These are phyloP conservation scores for Microctonus hyperodae DNA, from an alignment of 2,888 invertebrate species.

Conservation along the genomic window DNA sequence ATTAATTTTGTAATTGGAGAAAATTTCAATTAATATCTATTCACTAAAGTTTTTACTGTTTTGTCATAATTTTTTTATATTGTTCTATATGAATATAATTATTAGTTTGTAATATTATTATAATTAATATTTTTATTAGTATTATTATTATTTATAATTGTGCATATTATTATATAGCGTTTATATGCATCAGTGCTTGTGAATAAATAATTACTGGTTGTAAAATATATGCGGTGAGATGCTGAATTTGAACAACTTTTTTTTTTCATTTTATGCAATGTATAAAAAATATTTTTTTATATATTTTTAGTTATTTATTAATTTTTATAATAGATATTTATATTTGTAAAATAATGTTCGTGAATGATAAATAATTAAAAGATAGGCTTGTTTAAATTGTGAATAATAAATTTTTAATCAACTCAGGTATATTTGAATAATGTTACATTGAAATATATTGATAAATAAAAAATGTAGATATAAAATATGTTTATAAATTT, in stretches of 20 bases:
- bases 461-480: background rate
- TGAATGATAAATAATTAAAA: background rate
- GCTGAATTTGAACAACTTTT: background rate
- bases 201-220: background rate
- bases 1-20: slow-evolving; percentile 15
- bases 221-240: background rate
- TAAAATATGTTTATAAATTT: slow-evolving; percentile 26
- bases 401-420: slow-evolving; percentile 2
- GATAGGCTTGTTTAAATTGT: background rate
- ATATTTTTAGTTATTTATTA: background rate
- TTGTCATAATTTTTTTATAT: slow-evolving; percentile 8
- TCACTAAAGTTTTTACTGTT: background rate
- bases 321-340: background rate
- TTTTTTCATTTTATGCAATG: background rate
- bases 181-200: background rate
- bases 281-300: too few relatives aligned
- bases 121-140: background rate
- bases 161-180: background rate
- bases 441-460: background rate
- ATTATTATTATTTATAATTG: background rate
- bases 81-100: slow-evolving; percentile 11
- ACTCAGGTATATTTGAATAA: background rate
- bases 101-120: background rate
- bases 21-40: slow-evolving; percentile 3
- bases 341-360: background rate